Conservation (phyloP, 1,140 invertebrate species). For the Pseudachorutes palmiensis region DNA sequence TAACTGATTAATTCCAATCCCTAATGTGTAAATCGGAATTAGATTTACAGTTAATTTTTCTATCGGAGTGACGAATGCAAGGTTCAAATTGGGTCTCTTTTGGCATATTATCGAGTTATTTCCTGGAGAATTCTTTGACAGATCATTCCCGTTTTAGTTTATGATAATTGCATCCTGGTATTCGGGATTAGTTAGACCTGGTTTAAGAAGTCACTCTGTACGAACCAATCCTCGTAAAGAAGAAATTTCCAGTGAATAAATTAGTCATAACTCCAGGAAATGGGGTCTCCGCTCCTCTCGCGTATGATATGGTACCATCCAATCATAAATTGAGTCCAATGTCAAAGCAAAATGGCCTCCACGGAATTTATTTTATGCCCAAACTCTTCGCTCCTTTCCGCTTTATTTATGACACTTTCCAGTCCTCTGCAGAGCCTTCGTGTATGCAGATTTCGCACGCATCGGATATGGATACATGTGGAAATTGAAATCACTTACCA, state of each 20-base stretch:
- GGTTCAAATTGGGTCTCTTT: background rate
- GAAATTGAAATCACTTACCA: background rate
- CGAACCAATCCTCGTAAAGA: background rate
- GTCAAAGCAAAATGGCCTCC: background rate
- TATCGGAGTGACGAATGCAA: background rate
- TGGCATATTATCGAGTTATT: background rate
- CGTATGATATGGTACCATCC: background rate
- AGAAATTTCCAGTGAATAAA: slow-evolving; percentile 4
- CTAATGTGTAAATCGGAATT: no score
- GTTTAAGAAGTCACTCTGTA: background rate
- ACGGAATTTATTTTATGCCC: background rate
- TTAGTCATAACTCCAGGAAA: background rate
- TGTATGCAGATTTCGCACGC: no score
- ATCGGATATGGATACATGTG: background rate
- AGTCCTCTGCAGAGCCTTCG: background rate
- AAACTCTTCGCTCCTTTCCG: background rate
- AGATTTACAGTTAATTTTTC: no score
- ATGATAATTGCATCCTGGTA: background rate
- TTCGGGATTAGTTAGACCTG: background rate
- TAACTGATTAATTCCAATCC: no score
- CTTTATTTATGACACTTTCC: background rate
- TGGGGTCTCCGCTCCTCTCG: background rate
- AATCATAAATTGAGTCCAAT: slow-evolving; percentile 4
- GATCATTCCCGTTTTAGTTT: background rate
- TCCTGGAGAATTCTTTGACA: background rate